Evolutionary conservation across 2,113 vertebrate genomes (phyloP), one percentile per base, ranked within the genome.

Genomic region (Microcebus jonahi): DNA sequence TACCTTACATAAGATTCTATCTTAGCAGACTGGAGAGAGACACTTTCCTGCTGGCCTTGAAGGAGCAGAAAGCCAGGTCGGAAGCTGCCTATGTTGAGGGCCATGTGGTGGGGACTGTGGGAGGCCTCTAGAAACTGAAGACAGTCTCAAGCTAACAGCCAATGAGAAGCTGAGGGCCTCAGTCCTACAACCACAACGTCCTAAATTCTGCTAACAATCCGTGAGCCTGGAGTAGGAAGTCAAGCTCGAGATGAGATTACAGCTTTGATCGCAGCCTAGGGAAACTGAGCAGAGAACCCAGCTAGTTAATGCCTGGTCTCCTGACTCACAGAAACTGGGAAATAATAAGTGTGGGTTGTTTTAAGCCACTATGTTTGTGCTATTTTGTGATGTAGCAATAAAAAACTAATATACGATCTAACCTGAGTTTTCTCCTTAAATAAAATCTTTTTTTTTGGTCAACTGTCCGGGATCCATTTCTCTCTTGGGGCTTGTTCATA

Each of bases 371-470:
- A 5, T 81, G 36, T 61, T 84, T 61, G 8, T 76, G 50, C 39
- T 53, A 79, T 71, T 90, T 91, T 87, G n/a, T 95, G 75, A 84
- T 21, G 61, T 48, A 89, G 42, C 70, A 92, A 79, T 68, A 77
- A 68, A 88, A 94, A 88, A 88, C 17, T 3, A 92, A 92, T 55
- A 73, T 25, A 53, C 13, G 80, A 65, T 50, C 55, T 87, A 86
- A 85, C 61, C 21, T 34, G 88, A 77, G 20, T 77, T 82, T 94
- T 71, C 29, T 95, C 67, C 88, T 84, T 67, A 76, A 92, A 42
- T 63, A 91, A 88, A 91, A 80, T 76, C 39, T 21, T 29, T 76
- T 42, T 12, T 23, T 39, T n/a, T 57, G 59, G 23, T 27, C 10
- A 75, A 31, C 42, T 65, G 96, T 73, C 53, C 36, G 31, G 13